Percentiles rank a stretch among this genome's conserved stretches.
These are phyloP conservation scores for Tridacna gigas DNA, from an alignment of 2,888 invertebrate species.

Conservation along the genomic window DNA sequence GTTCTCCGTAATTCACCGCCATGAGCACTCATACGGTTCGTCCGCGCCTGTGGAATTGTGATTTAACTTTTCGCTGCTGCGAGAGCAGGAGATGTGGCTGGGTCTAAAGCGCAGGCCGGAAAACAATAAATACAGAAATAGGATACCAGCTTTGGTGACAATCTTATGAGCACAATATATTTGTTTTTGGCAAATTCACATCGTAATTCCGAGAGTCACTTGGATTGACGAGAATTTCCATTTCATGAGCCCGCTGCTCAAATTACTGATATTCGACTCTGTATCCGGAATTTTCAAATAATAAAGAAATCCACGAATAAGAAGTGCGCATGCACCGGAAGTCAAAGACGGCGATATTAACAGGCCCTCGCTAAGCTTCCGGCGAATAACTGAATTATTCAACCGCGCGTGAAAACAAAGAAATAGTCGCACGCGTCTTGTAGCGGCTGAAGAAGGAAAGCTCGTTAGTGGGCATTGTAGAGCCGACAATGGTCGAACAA, in stretches of 20 bases:
- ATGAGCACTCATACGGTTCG: no score
- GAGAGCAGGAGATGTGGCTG: no score
- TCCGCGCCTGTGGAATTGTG: no score
- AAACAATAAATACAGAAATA: no score
- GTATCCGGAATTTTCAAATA: constrained; percentile 22
- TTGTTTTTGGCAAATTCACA: no score
- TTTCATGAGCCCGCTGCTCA: not conserved
- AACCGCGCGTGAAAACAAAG: constrained; percentile 58
- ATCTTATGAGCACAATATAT: no score
- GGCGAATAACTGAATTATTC: constrained; percentile 48
- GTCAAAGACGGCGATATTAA: constrained; percentile 47
- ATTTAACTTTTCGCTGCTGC: no score
- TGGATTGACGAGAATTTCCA: no score
- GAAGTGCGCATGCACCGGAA: constrained; percentile 42
- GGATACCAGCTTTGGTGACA: no score
- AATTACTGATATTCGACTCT: constrained; percentile 19
- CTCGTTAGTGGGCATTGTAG: constrained; percentile 44
- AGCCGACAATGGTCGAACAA: constrained; percentile 32
- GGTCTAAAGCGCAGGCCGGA: no score
- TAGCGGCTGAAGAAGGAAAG: constrained; percentile 25
- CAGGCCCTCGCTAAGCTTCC: constrained; percentile 46
- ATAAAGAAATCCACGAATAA: constrained; percentile 25
- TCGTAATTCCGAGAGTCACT: no score
- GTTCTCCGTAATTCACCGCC: no score
- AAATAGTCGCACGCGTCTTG: constrained; percentile 29